Base-by-base conservation (phyloP, 2,113 vertebrate species). In the Cygnus atratus region DNA sequence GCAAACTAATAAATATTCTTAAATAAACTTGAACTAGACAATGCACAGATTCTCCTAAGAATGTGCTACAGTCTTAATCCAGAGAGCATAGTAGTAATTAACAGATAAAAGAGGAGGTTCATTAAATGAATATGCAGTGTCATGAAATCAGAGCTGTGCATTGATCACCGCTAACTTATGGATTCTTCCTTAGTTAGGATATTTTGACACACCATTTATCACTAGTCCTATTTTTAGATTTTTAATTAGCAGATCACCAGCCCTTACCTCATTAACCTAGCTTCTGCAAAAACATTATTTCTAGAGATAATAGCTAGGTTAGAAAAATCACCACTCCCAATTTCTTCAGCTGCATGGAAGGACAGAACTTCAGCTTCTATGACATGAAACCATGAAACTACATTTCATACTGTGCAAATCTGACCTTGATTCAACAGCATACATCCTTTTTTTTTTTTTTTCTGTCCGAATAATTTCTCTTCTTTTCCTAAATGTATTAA, bases 121-220 rank as follows among this genome's bases (percentile, higher is more conserved):
- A 97, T 98, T 98, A 98, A 98, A 98, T 98, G 97, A 98, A 97
- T 98, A 97, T 98, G 97, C 95, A 97, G 93, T 98, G 98, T 98
- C 97, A 96, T 97, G 97, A 96, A 96, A 97, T 95, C 92, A 87
- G 95, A 96, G 80, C 88, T 96, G 65, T 82, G 91, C 98, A 99
- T 98, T 98, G 98, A 99, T 98, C 97, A 98, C 84, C 87, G 67
- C 75, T 97, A 97, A 96, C 90, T 92, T 97, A 71, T 66, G 85
- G 76, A 85, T 97, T 97, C 95, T 98, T 97, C 95, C 84, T 93
- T 87, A 91, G 96, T 96, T 97, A 97, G 93, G 94, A 95, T 98
- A 97, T 98, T 97, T 96, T 98, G 98, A 99, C 98, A 98, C 83
- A 55, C 59, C 98, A 98, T 99, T 98, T 98, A 98, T 99, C 98